Conservation (phyloP, 2,888 invertebrate species). For the Auanema sp. region DNA sequence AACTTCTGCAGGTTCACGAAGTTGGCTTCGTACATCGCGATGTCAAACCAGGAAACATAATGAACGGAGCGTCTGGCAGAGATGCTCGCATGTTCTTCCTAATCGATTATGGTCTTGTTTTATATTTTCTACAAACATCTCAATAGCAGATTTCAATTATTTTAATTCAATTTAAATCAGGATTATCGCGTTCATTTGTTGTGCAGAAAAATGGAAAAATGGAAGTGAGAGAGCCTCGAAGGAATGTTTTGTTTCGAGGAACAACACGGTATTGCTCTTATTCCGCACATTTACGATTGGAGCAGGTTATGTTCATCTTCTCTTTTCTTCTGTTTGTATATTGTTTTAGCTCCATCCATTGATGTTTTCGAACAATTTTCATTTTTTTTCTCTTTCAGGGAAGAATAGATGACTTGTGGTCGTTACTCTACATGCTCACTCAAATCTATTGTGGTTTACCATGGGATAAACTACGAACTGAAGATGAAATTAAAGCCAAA, state of each 20-base stretch:
- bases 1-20: constrained; percentile 33
- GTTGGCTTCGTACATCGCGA: constrained; percentile 46
- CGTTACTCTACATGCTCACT: constrained; percentile 14
- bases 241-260: constrained; percentile 10
- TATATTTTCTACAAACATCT: neutral
- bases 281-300: constrained; percentile 9
- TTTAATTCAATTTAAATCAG: neutral
- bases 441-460: constrained; percentile 14
- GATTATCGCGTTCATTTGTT: constrained; percentile 10
- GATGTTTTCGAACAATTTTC: neutral
- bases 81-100: constrained; percentile 34
- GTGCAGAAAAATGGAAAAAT: neutral
- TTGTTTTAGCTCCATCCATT: neutral
- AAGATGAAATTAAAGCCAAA: neutral
- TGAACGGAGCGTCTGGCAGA: constrained; percentile 34
- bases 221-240: constrained; percentile 4
- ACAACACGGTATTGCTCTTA: constrained; percentile 17
- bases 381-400: constrained; percentile 2
- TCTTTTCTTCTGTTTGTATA: neutral
- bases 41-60: constrained; percentile 50
- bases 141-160: neutral
- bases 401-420: constrained; percentile 20
- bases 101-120: constrained; percentile 37
- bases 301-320: constrained; percentile 10
- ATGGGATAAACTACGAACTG: constrained; percentile 9